Conservation (phyloP, 2,888 invertebrate species). For the Acanthosepion lycidas region DNA sequence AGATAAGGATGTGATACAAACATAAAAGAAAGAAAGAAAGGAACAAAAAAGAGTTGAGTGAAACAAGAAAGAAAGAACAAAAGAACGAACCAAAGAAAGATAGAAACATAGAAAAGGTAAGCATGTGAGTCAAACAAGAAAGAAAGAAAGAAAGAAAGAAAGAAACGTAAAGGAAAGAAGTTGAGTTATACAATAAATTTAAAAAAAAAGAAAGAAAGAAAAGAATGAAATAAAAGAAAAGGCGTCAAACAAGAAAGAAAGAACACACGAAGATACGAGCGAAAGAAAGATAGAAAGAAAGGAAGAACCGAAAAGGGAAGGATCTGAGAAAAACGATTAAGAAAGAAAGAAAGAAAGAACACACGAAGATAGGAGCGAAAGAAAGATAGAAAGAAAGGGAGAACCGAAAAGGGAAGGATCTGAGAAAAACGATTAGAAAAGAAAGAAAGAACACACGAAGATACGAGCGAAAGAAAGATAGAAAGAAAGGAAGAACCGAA, state of each 20-base stretch:
- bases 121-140: neutral
- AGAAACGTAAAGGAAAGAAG: neutral
- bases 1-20: no score
- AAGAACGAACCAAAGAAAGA: no score
- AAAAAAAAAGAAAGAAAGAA: neutral
- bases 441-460: neutral
- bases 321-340: no score
- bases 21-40: no score
- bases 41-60: no score
- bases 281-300: neutral
- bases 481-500: neutral
- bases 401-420: no score
- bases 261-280: neutral
- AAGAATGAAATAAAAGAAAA: neutral
- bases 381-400: neutral
- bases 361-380: no score
- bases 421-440: neutral
- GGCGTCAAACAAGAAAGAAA: neutral
- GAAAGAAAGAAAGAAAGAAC: no score
- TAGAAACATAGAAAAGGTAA: no score
- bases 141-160: neutral
- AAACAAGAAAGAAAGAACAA: no score
- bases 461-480: neutral
- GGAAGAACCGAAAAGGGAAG: neutral
- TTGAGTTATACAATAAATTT: neutral